A percentile compares a stretch with the other conserved stretches of the same genome.
These are phyloP conservation scores for Athalia circularis DNA, from an alignment of 2,888 invertebrate species.

Conservation along the genomic window DNA sequence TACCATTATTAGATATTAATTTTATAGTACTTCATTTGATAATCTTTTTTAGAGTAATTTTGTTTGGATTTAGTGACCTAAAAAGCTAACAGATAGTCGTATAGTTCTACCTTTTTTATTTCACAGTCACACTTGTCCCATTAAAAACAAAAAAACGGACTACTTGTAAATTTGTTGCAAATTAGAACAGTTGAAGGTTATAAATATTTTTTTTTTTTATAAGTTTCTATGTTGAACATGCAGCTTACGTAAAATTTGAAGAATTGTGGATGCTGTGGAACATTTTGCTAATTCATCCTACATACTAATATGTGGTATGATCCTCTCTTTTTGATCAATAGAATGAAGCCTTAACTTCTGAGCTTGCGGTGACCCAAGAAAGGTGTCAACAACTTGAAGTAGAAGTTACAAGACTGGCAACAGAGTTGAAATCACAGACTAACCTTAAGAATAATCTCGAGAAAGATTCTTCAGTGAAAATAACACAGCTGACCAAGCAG, in stretches of 20 bases:
- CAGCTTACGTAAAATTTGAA: too few species aligned
- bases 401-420: slow-evolving; percentile 62
- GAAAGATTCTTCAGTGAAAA: slow-evolving; percentile 75
- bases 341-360: slow-evolving; percentile 72
- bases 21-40: not conserved
- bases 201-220: not conserved
- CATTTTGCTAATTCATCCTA: not conserved
- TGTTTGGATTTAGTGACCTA: too few species aligned
- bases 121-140: not conserved
- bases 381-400: slow-evolving; percentile 71
- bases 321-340: slow-evolving; percentile 48
- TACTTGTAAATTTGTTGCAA: too few species aligned
- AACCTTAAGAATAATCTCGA: slow-evolving; percentile 77
- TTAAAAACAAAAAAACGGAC: not conserved
- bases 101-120: not conserved
- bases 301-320: too few species aligned
- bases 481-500: slow-evolving; percentile 77
- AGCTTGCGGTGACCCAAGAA: slow-evolving; percentile 70
- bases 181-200: not conserved
- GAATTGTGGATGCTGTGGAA: not conserved
- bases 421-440: slow-evolving; percentile 70
- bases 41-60: not conserved
- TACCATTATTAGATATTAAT: not conserved
- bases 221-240: too few species aligned
- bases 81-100: too few species aligned